A percentile compares a stretch with the other conserved stretches of the same genome.
phyloP scores from a whole-genome alignment of 2,888 invertebrate species.

The Chloroclysta siterata region DNA sequence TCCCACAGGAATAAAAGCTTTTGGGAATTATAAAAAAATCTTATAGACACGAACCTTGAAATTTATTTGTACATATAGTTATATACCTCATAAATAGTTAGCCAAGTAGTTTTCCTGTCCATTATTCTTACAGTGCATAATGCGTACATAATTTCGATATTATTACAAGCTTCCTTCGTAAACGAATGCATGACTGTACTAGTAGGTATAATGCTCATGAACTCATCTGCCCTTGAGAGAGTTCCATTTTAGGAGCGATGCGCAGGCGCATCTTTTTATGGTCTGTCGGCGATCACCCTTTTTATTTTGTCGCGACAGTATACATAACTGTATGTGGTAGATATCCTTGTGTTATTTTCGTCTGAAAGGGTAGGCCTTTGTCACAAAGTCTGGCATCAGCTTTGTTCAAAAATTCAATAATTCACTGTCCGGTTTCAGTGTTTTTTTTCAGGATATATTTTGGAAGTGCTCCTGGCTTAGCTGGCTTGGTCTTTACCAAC shows the following conservation, averaged over 20 bases:
- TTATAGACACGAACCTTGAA: too few species aligned
- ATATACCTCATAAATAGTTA: background rate
- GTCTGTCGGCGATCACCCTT: constrained; percentile 47
- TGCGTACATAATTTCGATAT: background rate
- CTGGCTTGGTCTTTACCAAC: too few species aligned
- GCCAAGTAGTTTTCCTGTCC: background rate
- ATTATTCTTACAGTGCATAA: background rate
- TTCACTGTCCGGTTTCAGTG: background rate
- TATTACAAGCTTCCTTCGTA: constrained; percentile 5
- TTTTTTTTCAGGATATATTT: background rate
- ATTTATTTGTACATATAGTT: too few species aligned
- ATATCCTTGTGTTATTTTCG: constrained; percentile 20
- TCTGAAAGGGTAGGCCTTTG: constrained; percentile 10
- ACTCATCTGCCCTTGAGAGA: constrained; percentile 56
- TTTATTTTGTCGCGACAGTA: constrained; percentile 43
- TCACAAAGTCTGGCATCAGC: constrained; percentile 1
- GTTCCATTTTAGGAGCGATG: constrained; percentile 54
- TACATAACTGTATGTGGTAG: constrained; percentile 25
- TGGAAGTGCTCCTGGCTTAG: too few species aligned
- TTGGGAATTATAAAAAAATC: too few species aligned
- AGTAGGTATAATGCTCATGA: constrained; percentile 39
- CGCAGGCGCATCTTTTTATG: constrained; percentile 57
- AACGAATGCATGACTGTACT: constrained; percentile 15
- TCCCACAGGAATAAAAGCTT: too few species aligned
- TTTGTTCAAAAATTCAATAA: constrained; percentile 1